Percentiles rank a stretch among this genome's conserved stretches.
Conservation (phyloP, 2,888 invertebrate species). For the Platycheirus albimanus region DNA sequence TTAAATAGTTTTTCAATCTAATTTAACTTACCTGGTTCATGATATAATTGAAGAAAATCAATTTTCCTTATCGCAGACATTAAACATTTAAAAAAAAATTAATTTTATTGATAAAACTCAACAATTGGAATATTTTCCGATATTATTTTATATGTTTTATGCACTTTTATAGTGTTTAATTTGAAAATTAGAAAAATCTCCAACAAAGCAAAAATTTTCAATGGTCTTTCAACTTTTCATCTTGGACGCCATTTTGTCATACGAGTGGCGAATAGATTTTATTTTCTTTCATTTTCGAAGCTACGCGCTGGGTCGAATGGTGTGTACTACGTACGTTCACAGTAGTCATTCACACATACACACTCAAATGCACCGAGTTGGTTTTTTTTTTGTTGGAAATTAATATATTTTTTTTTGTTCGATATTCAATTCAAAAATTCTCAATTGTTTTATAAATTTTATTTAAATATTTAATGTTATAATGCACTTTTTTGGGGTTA, state of each 20-base stretch:
- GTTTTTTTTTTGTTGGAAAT: conserved; percentile 23
- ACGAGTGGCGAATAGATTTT: conserved; percentile 61
- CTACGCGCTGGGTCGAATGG: conserved; percentile 51
- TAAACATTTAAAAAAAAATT: conserved; percentile 79
- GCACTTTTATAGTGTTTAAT: conserved; percentile 56
- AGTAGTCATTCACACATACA: conserved; percentile 38
- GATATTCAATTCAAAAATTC: conserved; percentile 16
- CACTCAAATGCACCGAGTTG: conserved; percentile 5
- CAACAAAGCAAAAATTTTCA: conserved; percentile 71
- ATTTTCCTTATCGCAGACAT: conserved; percentile 81
- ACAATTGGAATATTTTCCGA: conserved; percentile 49
- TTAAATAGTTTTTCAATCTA: conserved; percentile 76
- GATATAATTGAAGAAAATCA: conserved; percentile 80
- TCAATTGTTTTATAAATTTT: neutral
- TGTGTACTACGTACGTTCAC: conserved; percentile 21
- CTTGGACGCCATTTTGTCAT: conserved; percentile 72
- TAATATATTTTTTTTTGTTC: conserved; percentile 8
- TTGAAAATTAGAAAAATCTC: conserved; percentile 70
- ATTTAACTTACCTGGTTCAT: conserved; percentile 82
- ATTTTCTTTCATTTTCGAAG: conserved; percentile 15
- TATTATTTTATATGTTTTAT: conserved; percentile 65
- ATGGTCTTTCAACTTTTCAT: conserved; percentile 68
- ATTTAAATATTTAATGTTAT: conserved; percentile 3
- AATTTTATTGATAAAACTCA: conserved; percentile 63
- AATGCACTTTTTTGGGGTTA: neutral